These are phyloP conservation scores for Kradibia gibbosae DNA, from an alignment of 1,140 invertebrate genomes.

Conservation along the genomic window DNA sequence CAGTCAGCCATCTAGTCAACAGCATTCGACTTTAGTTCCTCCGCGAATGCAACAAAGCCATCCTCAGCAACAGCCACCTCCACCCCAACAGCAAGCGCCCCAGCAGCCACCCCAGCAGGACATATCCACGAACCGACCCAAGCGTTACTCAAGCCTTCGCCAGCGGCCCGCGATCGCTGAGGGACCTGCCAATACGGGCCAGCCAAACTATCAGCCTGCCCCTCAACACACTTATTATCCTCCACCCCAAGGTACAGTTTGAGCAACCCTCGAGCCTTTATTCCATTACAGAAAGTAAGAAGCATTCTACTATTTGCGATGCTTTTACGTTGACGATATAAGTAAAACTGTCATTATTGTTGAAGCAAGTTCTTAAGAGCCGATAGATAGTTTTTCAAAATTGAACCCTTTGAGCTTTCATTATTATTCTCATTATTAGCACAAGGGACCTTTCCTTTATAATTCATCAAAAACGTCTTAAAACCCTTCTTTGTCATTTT, in stretches of 20 bases:
- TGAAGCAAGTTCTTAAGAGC: no score
- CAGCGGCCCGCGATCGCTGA: constrained; percentile 74
- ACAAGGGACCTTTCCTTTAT: no score
- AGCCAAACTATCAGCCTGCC: constrained; percentile 65
- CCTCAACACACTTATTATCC: constrained; percentile 67
- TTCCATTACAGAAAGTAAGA: background rate
- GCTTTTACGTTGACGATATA: no score
- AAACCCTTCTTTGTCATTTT: no score
- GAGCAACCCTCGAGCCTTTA: background rate
- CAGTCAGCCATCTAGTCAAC: constrained; percentile 65
- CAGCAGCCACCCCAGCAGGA: constrained; percentile 63
- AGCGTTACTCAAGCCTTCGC: constrained; percentile 83
- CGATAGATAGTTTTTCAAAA: no score
- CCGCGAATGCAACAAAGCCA: constrained; percentile 71
- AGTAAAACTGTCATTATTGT: no score
- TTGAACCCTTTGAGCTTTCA: no score
- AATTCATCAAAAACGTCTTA: no score
- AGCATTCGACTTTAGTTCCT: constrained; percentile 69
- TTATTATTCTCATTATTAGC: no score
- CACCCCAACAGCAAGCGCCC: constrained; percentile 63
- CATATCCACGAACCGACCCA: constrained; percentile 75
- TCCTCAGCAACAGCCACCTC: constrained; percentile 58
- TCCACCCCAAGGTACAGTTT: constrained; percentile 65
- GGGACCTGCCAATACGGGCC: constrained; percentile 56
- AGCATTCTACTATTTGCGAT: background rate